These are phyloP conservation scores for Lomographa bimaculata DNA, from an alignment of 2,888 invertebrate genomes.

Conservation along the genomic window DNA sequence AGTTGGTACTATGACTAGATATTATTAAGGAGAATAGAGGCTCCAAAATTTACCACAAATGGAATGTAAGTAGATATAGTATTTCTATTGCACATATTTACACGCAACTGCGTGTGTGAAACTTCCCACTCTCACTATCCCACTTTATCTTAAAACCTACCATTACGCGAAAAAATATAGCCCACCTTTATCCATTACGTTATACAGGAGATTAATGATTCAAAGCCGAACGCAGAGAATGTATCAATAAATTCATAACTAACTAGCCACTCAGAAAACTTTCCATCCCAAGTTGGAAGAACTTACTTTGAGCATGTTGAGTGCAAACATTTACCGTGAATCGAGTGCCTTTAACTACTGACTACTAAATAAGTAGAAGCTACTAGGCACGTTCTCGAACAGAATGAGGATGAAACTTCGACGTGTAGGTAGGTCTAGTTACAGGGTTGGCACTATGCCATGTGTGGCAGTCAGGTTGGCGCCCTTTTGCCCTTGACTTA, in stretches of 20 bases:
- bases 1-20: too few relatives aligned
- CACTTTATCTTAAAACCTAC: too few relatives aligned
- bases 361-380: slow-evolving; percentile 15
- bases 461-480: slow-evolving; percentile 28
- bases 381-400: slow-evolving; percentile 13
- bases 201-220: neutral
- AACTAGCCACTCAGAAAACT: too few relatives aligned
- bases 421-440: slow-evolving; percentile 19
- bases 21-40: too few relatives aligned
- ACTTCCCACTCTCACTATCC: too few relatives aligned
- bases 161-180: too few relatives aligned
- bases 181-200: too few relatives aligned
- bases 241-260: neutral
- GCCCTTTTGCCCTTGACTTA: slow-evolving; percentile 32
- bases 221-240: neutral
- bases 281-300: slow-evolving; percentile 24
- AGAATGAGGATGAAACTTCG: slow-evolving; percentile 14
- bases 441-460: slow-evolving; percentile 29
- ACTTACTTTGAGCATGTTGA: slow-evolving; percentile 19
- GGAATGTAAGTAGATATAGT: too few relatives aligned
- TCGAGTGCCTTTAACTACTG: slow-evolving; percentile 17
- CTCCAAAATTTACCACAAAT: too few relatives aligned
- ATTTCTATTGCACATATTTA: too few relatives aligned
- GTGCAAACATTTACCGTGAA: slow-evolving; percentile 33
- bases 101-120: too few relatives aligned